These are phyloP conservation scores for Ichneumoninae sp. DNA, from an alignment of 2,888 invertebrate genomes.

Conservation along the genomic window DNA sequence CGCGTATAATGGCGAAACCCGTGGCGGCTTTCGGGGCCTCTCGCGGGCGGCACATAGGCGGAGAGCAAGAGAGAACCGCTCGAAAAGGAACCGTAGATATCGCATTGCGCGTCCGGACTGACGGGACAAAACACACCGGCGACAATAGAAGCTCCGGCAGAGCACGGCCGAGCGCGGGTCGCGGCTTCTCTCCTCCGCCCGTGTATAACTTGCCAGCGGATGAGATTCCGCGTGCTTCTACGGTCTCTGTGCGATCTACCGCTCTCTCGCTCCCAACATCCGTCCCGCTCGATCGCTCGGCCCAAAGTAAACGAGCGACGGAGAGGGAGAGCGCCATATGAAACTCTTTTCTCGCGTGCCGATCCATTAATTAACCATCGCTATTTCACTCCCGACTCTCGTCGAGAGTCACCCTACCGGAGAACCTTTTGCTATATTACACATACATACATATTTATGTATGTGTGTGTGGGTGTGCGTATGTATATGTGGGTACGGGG, in stretches of 20 bases:
- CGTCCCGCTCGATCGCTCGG: conserved; percentile 3
- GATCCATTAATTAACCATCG: conserved; percentile 82
- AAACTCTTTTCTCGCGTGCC: conserved; percentile 78
- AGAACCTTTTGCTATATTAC: conserved; percentile 33
- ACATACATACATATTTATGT: not conserved
- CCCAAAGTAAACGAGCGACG: conserved; percentile 19
- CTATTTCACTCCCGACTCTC: conserved; percentile 64
- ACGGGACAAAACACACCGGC: conserved; percentile 83
- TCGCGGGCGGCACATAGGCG: conserved; percentile 71
- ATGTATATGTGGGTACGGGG: not conserved
- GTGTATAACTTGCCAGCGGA: conserved; percentile 18
- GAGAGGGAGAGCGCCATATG: conserved; percentile 60
- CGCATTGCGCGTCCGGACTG: conserved; percentile 83
- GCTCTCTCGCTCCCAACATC: conserved; percentile 3
- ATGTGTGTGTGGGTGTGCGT: not conserved
- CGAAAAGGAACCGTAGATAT: conserved; percentile 83
- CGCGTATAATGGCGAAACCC: conserved; percentile 58
- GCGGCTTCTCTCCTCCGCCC: conserved; percentile 51
- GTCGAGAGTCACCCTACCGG: conserved; percentile 18
- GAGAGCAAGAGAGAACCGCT: conserved; percentile 56
- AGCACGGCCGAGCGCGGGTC: conserved; percentile 67
- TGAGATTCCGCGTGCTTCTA: conserved; percentile 19
- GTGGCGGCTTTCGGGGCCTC: conserved; percentile 47
- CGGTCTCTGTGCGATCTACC: conserved; percentile 14
- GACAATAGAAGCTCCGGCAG: conserved; percentile 76